These are phyloP conservation scores for Criorhina ranunculi DNA, from an alignment of 2,888 invertebrate species.

Conservation along the genomic window DNA sequence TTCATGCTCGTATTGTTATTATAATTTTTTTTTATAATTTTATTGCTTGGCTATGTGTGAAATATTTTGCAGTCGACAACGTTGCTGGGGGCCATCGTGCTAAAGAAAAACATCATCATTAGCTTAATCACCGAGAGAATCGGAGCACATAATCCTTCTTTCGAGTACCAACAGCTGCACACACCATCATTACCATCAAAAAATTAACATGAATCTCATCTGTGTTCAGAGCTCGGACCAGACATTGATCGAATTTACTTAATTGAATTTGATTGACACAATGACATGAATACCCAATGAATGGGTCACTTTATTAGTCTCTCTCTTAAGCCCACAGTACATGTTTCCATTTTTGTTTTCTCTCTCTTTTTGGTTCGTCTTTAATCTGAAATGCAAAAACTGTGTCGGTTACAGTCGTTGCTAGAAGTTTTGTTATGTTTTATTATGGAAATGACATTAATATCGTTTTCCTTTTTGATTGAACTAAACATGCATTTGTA, in stretches of 20 bases:
- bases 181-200: conserved; percentile 18
- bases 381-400: conserved; percentile 29
- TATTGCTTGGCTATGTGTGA: conserved; percentile 41
- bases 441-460: neutral
- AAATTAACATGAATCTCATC: conserved; percentile 16
- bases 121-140: conserved; percentile 40
- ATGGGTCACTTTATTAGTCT: conserved; percentile 56
- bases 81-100: conserved; percentile 16
- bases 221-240: conserved; percentile 21
- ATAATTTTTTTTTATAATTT: conserved; percentile 27
- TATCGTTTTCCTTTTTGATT: too few relatives aligned
- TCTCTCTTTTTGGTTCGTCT: conserved; percentile 3
- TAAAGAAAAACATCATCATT: conserved; percentile 17
- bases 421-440: conserved; percentile 5
- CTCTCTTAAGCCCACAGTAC: conserved; percentile 30
- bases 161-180: conserved; percentile 12
- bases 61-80: conserved; percentile 9
- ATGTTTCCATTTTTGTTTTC: conserved; percentile 35
- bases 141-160: conserved; percentile 49
- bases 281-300: conserved; percentile 63
- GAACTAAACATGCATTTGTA: too few relatives aligned
- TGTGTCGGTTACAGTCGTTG: conserved; percentile 25
- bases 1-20: conserved; percentile 21
- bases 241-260: conserved; percentile 63
- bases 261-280: conserved; percentile 75